Conservation (phyloP, 2,888 invertebrate genomes). For the Apotomis turbidana region DNA sequence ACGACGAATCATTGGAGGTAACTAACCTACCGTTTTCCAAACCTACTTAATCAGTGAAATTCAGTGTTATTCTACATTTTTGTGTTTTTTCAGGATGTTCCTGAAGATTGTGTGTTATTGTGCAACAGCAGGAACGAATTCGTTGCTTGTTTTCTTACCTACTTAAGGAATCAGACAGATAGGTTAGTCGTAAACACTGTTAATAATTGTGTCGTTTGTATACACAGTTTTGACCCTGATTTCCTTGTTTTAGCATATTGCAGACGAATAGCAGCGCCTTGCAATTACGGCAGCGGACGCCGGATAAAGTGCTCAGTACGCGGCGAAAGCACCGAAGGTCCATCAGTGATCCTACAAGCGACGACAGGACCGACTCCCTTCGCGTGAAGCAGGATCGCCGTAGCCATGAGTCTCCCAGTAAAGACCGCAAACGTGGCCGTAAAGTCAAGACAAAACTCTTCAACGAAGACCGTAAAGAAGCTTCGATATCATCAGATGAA, state of each 20-base stretch:
- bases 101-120: slow-evolving; percentile 67
- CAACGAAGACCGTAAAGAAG: slow-evolving; percentile 63
- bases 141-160: slow-evolving; percentile 83
- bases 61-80: slow-evolving; percentile 43
- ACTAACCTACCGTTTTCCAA: slow-evolving; percentile 56
- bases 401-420: slow-evolving; percentile 70
- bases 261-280: slow-evolving; percentile 70
- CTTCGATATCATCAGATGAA: slow-evolving; percentile 70
- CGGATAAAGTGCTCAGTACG: slow-evolving; percentile 66
- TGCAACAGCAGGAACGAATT: slow-evolving; percentile 79
- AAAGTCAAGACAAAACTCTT: slow-evolving; percentile 76
- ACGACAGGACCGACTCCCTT: slow-evolving; percentile 65
- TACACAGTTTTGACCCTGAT: not conserved
- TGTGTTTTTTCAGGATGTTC: slow-evolving; percentile 64
- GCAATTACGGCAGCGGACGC: slow-evolving; percentile 66
- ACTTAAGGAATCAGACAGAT: slow-evolving; percentile 82
- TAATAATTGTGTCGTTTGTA: not conserved
- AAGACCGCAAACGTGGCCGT: slow-evolving; percentile 65
- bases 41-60: slow-evolving; percentile 41
- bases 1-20: slow-evolving; percentile 71
- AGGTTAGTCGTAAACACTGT: slow-evolving; percentile 58
- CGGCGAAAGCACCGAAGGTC: slow-evolving; percentile 69
- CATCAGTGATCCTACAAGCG: slow-evolving; percentile 72
- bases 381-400: slow-evolving; percentile 58
- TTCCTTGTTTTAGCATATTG: slow-evolving; percentile 63